Evolutionary conservation across 2,797 vertebrate genomes (phyloP), one percentile per base, ranked within the genome.

Genomic region (Schizopygopsis malacanthus): DNA sequence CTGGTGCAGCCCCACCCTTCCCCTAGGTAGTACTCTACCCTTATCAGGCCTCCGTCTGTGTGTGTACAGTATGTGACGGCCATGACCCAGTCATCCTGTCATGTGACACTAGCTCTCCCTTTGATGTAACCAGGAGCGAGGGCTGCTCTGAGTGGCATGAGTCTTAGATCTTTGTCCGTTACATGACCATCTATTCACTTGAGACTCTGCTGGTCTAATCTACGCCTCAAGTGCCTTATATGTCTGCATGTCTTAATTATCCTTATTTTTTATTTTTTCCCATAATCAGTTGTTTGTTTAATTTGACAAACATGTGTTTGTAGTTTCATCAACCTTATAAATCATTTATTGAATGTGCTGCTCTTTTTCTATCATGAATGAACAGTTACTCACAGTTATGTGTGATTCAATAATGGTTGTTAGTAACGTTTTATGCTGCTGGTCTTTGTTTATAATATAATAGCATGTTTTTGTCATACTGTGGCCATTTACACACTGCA

Each of bases 1-100:
- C 73, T 88, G 91, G 90, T 91, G 89, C 89, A 92, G 91, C 92
- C 92, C 90, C 90, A 91, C 88, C 88, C 90, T 93, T 91, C 91
- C 93, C 93, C 91, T 95, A 95, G 95, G 95, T 96, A 95, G 94
- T 94, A 93, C 90, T 71, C 37, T 90, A 86, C 90, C 87, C 89
- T 91, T 83, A 18, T 73, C 91, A 90, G 92, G 72, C 65, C 75
- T 86, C 88, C 79, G 75, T 81, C 59, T 87, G 37, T 79, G 65
- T 85, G 84, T 47, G 83, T 41, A 37, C 47, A 61, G 75, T 90
- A 85, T 72, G 82, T 54, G 82, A 69, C 90, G 81, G 25, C 70
- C 6, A 75, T n/a, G 50, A 15, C 47, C 65, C 80, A 52, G 22
- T 39, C 79, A 82, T 76, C 43, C 28, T 13, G 71, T 65, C 81